Conservation (phyloP, 92 coral and sea anemone genomes). For the Porites evermanni region DNA sequence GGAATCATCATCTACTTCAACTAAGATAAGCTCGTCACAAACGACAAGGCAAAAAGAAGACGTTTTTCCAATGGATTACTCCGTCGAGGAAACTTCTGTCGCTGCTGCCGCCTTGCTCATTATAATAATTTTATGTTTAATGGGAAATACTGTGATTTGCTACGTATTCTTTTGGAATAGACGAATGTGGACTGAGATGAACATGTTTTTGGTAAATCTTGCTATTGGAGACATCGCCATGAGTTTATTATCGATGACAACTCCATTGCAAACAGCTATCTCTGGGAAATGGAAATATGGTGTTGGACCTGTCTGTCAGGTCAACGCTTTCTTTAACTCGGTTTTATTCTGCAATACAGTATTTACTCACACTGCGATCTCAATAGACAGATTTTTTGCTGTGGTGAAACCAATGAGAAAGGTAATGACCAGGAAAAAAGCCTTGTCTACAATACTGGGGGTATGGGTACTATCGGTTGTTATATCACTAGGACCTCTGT, state of each 20-base stretch:
- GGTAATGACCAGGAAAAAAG: constrained; percentile 76
- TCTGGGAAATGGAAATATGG: constrained; percentile 63
- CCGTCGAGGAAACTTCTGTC: constrained; percentile 60
- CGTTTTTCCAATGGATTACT: constrained; percentile 44
- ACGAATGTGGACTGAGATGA: constrained; percentile 88
- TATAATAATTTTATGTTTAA: constrained; percentile 62
- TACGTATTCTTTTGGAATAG: constrained; percentile 73
- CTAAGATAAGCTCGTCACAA: neutral
- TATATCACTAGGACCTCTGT: constrained; percentile 74
- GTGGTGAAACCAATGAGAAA: constrained; percentile 87
- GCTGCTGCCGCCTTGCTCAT: constrained; percentile 64
- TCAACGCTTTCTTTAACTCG: constrained; percentile 77
- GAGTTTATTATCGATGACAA: constrained; percentile 74
- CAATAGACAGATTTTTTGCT: constrained; percentile 82
- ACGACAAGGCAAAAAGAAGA: constrained; percentile 5
- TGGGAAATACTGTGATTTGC: constrained; percentile 74
- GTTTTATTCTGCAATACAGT: constrained; percentile 80
- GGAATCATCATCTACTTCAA: neutral
- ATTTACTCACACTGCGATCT: constrained; percentile 83
- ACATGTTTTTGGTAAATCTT: constrained; percentile 81
- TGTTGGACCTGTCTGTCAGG: constrained; percentile 67
- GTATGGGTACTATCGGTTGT: constrained; percentile 73
- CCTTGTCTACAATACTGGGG: constrained; percentile 58
- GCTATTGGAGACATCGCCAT: constrained; percentile 84
- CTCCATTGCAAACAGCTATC: constrained; percentile 74